These are phyloP conservation scores for Pseudomugil tenellus DNA, from an alignment of 2,797 vertebrate genomes.

Conservation along the genomic window DNA sequence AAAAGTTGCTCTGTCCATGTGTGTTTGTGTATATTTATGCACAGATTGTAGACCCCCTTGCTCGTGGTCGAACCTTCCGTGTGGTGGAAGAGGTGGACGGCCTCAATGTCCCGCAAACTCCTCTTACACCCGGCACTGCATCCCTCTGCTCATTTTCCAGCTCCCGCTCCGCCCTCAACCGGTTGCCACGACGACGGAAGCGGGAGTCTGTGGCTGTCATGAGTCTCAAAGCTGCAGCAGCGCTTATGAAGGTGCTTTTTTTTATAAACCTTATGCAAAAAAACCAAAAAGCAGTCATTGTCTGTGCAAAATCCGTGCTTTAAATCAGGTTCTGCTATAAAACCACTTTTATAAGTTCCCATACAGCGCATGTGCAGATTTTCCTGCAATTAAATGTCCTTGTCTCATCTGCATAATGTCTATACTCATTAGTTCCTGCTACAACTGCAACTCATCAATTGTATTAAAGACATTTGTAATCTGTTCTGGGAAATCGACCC, in stretches of 20 bases:
- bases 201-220: slow-evolving; percentile 96
- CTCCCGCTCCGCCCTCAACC: slow-evolving; percentile 92
- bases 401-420: not conserved
- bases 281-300: no score
- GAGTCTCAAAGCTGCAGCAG: slow-evolving; percentile 93
- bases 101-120: slow-evolving; percentile 85
- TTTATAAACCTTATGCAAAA: not conserved
- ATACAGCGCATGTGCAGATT: not conserved
- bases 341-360: not conserved
- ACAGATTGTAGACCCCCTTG: slow-evolving; percentile 95
- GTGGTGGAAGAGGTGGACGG: slow-evolving; percentile 89
- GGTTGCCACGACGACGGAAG: slow-evolving; percentile 89
- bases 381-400: not conserved
- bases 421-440: not conserved
- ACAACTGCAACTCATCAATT: not conserved
- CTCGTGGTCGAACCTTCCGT: slow-evolving; percentile 93
- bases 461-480: slow-evolving; percentile 4
- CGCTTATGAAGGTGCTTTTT: slow-evolving; percentile 88
- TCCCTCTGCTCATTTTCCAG: slow-evolving; percentile 98
- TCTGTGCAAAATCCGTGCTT: slow-evolving; percentile 1
- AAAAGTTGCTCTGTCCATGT: not conserved
- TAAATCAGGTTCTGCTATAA: not conserved
- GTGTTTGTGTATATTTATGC: slow-evolving; percentile 10
- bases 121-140: slow-evolving; percentile 87
- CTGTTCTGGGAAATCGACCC: not conserved